These are phyloP conservation scores for Graptemys geographica DNA, from an alignment of 2,797 vertebrate species.

Conservation along the genomic window DNA sequence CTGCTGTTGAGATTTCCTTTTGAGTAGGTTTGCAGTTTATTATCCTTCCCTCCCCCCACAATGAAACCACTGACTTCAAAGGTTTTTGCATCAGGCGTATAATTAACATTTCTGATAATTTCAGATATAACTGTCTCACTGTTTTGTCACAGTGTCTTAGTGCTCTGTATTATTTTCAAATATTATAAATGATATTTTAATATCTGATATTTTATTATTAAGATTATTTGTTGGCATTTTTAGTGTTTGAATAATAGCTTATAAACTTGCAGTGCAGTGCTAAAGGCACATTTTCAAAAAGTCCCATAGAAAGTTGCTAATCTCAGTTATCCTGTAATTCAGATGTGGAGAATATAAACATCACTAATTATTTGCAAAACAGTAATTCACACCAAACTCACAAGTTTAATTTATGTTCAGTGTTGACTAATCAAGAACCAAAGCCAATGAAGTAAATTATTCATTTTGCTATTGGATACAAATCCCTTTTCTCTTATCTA, in stretches of 20 bases:
- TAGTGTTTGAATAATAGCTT: background rate
- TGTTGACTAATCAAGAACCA: background rate
- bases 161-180: background rate
- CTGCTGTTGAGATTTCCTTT: background rate
- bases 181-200: background rate
- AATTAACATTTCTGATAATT: conserved; percentile 6
- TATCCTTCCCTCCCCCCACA: background rate
- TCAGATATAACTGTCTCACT: conserved; percentile 14
- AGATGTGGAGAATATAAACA: background rate
- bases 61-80: background rate
- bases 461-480: background rate
- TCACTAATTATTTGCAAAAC: background rate
- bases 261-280: background rate
- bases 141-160: background rate
- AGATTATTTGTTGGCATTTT: background rate
- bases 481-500: background rate
- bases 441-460: background rate
- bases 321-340: background rate
- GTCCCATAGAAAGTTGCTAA: background rate
- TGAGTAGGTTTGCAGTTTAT: conserved; percentile 50
- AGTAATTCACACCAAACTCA: background rate
- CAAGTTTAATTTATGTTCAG: background rate
- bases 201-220: background rate
- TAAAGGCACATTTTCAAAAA: background rate
- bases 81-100: background rate